Evolutionary conservation across 2,888 invertebrate genomes (phyloP).

Genomic region (Artemia sp.): DNA sequence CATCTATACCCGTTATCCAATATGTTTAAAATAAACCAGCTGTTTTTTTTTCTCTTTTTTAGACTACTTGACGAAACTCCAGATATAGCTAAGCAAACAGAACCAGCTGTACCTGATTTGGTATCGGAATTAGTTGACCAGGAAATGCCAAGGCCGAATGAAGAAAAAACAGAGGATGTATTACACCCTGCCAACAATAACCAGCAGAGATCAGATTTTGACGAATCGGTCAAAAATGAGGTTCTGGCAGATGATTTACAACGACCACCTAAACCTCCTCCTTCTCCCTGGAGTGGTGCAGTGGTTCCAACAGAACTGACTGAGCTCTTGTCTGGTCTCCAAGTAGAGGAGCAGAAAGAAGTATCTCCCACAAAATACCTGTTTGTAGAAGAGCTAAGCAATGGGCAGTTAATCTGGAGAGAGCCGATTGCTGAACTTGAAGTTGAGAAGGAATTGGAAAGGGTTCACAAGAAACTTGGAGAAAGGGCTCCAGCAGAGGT

Average conservation of each 20-base stretch:
- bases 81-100: neutral
- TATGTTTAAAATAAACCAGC: too few relatives aligned
- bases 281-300: neutral
- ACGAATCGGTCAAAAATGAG: too few relatives aligned
- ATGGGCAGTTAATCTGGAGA: slow-evolving; percentile 9
- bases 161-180: neutral
- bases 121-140: slow-evolving; percentile 5
- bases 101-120: slow-evolving; percentile 2
- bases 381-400: slow-evolving; percentile 12
- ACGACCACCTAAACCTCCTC: neutral
- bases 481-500: too few relatives aligned
- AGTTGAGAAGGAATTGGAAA: neutral
- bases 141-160: neutral
- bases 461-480: neutral
- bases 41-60: neutral
- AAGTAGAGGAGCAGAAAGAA: neutral
- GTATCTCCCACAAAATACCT: neutral
- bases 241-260: neutral
- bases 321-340: neutral
- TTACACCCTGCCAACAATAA: too few relatives aligned
- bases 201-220: too few relatives aligned
- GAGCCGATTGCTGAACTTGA: slow-evolving; percentile 5
- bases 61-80: neutral
- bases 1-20: too few relatives aligned
- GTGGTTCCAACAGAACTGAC: neutral